Evolutionary conservation across 2,888 invertebrate species (phyloP).

Genomic region (Chirona hameri): DNA sequence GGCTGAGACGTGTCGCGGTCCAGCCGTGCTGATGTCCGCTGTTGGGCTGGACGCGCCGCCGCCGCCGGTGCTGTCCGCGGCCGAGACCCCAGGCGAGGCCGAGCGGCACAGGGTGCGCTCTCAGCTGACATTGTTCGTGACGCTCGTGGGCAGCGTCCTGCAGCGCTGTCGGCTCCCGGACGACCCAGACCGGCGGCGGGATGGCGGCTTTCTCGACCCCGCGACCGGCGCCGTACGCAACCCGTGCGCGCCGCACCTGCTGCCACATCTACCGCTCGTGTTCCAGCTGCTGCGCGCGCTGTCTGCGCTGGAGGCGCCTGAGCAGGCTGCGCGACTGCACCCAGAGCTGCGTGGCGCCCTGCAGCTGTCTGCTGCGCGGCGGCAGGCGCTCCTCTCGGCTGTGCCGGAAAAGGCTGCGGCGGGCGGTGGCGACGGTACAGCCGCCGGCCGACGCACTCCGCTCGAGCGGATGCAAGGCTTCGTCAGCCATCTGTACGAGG

Average conservation of each 20-base stretch:
- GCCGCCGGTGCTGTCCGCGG: background rate
- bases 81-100: background rate
- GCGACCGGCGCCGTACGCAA: background rate
- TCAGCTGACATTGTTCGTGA: background rate
- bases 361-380: background rate
- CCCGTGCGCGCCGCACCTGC: constrained; percentile 22
- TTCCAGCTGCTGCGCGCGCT: constrained; percentile 32
- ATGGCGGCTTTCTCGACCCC: background rate
- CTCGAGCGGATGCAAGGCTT: constrained; percentile 81
- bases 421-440: background rate
- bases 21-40: background rate
- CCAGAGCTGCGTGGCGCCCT: constrained; percentile 30
- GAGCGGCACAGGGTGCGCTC: background rate
- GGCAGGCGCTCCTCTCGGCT: background rate
- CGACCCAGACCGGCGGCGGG: background rate
- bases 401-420: constrained; percentile 40
- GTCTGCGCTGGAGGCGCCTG: constrained; percentile 42
- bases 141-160: background rate
- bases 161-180: background rate
- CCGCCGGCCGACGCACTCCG: constrained; percentile 46
- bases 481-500: constrained; percentile 71
- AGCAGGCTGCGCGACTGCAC: constrained; percentile 48
- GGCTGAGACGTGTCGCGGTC: background rate
- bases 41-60: constrained; percentile 7
- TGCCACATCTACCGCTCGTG: constrained; percentile 36